Conservation (phyloP, 2,888 invertebrate species). For the Hecatera dysodea region DNA sequence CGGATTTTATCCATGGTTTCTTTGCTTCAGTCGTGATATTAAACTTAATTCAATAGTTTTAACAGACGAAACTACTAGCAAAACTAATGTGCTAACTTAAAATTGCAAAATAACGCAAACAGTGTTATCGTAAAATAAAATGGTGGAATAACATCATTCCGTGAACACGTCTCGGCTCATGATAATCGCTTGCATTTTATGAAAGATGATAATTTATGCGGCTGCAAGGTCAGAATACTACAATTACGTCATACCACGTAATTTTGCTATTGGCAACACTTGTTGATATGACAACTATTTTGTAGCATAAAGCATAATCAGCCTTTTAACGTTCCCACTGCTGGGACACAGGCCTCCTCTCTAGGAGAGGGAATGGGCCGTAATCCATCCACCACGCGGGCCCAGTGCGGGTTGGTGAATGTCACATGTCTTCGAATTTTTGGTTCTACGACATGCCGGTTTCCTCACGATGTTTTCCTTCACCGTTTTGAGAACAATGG, state of each 20-base stretch:
- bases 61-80: constrained; percentile 7
- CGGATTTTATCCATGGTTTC: neutral
- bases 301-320: too few species aligned
- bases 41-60: neutral
- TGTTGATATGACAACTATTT: constrained; percentile 34
- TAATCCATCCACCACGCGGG: too few species aligned
- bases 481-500: too few species aligned
- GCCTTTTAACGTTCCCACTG: too few species aligned
- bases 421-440: too few species aligned
- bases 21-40: neutral
- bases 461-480: too few species aligned
- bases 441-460: too few species aligned
- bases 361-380: too few species aligned
- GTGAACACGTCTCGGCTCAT: constrained; percentile 35
- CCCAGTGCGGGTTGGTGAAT: too few species aligned
- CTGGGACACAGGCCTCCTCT: too few species aligned
- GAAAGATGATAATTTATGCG: constrained; percentile 58
- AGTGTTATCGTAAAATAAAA: constrained; percentile 69
- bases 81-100: constrained; percentile 4
- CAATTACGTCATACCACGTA: constrained; percentile 51
- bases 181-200: constrained; percentile 53
- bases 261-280: constrained; percentile 41
- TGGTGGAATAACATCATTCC: constrained; percentile 39
- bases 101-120: constrained; percentile 59
- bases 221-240: constrained; percentile 49